A percentile compares a stretch with the other conserved stretches of the same genome.
Evolutionary conservation across 2,888 invertebrate genomes (phyloP).

Genomic region (Meghimatium bilineatum): DNA sequence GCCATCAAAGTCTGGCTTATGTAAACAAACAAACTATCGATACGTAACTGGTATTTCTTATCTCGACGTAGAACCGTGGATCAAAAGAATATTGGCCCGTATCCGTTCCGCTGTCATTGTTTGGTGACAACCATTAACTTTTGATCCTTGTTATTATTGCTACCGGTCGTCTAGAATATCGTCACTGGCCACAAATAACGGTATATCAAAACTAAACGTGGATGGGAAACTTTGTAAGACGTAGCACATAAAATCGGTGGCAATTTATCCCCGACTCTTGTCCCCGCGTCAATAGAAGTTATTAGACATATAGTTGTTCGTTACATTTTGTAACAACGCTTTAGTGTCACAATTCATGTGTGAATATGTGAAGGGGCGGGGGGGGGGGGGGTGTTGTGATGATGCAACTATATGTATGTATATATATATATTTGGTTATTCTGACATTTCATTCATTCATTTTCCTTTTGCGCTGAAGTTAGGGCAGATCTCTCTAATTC

Average conservation of each 20-base stretch:
- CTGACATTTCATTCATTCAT: no score
- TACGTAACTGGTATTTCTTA: slow-evolving; percentile 14
- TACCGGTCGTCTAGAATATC: background rate
- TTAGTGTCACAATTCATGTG: no score
- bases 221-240: background rate
- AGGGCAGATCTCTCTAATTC: no score
- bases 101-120: slow-evolving; percentile 13
- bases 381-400: no score
- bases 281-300: background rate
- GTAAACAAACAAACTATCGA: slow-evolving; percentile 29
- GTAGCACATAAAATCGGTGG: background rate
- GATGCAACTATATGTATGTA: no score
- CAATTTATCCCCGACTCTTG: background rate
- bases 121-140: slow-evolving; percentile 6
- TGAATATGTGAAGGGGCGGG: no score
- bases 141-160: slow-evolving; percentile 5
- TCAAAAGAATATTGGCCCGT: slow-evolving; percentile 1
- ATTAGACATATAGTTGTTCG: background rate
- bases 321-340: no score
- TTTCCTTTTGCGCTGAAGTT: no score
- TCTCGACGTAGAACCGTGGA: slow-evolving; percentile 7
- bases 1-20: slow-evolving; percentile 22
- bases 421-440: no score
- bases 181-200: background rate
- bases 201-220: background rate